A percentile compares a stretch with the other conserved stretches of the same genome.
phyloP scores from a whole-genome alignment of 1,140 invertebrate species.

The fruit fly (Drosophila melanogaster) region DNA sequence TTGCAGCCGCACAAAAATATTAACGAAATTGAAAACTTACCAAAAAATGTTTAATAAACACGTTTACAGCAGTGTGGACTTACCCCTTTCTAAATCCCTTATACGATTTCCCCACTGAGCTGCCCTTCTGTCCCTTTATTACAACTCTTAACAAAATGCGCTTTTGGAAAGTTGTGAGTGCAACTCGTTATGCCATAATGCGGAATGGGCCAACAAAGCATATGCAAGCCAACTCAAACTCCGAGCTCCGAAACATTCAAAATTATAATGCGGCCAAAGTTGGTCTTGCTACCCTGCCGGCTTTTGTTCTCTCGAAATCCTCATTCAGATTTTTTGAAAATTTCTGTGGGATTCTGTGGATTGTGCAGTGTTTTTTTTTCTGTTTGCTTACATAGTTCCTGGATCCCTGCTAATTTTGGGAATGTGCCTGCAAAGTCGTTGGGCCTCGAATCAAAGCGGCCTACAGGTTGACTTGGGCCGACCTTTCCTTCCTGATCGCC shows the following conservation, averaged over 20 bases:
- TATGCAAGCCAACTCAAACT: constrained; percentile 29
- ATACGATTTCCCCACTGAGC: constrained; percentile 14
- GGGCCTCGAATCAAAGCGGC: constrained; percentile 37
- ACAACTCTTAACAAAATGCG: constrained; percentile 26
- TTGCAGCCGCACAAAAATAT: constrained; percentile 41
- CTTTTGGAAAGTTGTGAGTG: constrained; percentile 68
- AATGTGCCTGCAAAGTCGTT: constrained; percentile 59
- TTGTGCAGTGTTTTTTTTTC: constrained; percentile 20
- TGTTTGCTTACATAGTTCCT: constrained; percentile 26
- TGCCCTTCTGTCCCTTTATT: neutral
- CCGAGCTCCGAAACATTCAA: constrained; percentile 10
- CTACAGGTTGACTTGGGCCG: constrained; percentile 54
- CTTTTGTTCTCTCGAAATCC: constrained; percentile 44
- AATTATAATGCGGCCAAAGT: constrained; percentile 54
- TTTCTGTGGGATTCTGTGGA: constrained; percentile 26
- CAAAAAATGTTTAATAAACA: constrained; percentile 78
- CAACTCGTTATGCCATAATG: constrained; percentile 71
- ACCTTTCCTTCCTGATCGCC: constrained; percentile 10
- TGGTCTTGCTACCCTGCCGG: constrained; percentile 49
- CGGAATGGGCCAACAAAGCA: constrained; percentile 40
- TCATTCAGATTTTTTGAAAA: constrained; percentile 50
- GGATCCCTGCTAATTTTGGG: constrained; percentile 62
- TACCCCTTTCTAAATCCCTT: constrained; percentile 15
- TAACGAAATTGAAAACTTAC: constrained; percentile 78
- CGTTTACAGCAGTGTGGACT: constrained; percentile 40